Evolutionary conservation across 2,888 invertebrate species (phyloP), one percentile per base, ranked within the genome.

Genomic region (Prosapia bicincta): DNA sequence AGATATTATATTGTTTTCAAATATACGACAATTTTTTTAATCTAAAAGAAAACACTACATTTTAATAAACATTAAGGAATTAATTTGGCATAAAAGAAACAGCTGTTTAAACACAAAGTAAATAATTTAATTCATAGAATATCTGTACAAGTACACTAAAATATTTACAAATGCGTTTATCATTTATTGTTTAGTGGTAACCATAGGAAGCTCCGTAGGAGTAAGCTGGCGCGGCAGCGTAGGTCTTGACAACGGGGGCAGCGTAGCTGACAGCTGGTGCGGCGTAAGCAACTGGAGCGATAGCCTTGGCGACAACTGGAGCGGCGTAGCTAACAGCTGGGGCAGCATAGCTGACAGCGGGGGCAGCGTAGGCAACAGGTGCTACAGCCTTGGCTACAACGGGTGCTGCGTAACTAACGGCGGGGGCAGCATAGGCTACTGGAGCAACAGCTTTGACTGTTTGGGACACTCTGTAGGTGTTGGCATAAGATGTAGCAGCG

Each of bases 261-360:
- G 77, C 76, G 28, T 77, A 76, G 70, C 71, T 75, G 71, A 75
- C 38, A 32, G 70, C 74, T 70, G 78, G 76, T 66, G 80, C 77
- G 70, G 78, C 75, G 79, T 77, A 76, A 13, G 77, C 74, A 30
- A 30, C 74, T 70, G 78, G 76, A 65, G 80, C 77, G 67, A 76
- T 73, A 28, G 66, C 30, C 10, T 74, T 25, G 24, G 66, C 28
- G 68, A 74, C 77, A 23, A 75, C 72, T 32, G 78, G 76, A 38
- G 79, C 77, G 26, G 78, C 78, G 69, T 77, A 74, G 77, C 72
- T 75, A 69, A 65, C 38, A 71, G 67, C 68, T 15, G 70, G 70
- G 6, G 72, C 30, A 65, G 73, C 73, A 26, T 73, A 73, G 10
- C 76, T 13, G 77, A 77, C 28, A 23, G 72, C 69, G 74, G 79